Base-by-base conservation (phyloP, 2,888 invertebrate species). In the Monoplex corrugatus region DNA sequence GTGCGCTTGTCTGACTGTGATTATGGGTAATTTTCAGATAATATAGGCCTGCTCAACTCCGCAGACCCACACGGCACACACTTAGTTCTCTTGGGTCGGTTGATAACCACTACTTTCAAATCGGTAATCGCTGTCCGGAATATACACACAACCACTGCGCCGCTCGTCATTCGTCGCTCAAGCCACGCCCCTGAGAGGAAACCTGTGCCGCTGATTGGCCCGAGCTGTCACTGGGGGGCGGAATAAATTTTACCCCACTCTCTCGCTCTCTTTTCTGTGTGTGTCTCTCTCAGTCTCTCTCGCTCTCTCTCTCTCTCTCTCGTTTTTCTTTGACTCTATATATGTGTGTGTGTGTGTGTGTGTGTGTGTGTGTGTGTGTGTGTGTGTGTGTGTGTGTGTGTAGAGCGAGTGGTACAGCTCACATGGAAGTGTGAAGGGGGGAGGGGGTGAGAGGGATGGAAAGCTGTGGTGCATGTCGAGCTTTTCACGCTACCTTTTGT, bases 11-110 rank as follows among this genome's bases (percentile, higher is more conserved):
- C 63, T 89, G 87, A 68, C 84, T 86, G 85, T 91, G 93, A 93
- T 93, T 93, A 93, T 90, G 92, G 93, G 92, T 93, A 93, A 93
- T 93, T 93, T 93, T 89, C 91, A 92, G 93, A 93, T 93, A 93
- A 93, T 92, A 93, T 92, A 91, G 92, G 89, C 91, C 90, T 91
- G 91, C 91, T 91, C 91, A 90, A 90, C 90, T 92, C 92, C 91
- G 91, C 92, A 89, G 84, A 38, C 91, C 78, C 89, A 91, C 91
- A 82, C 87, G 63, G 87, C 86, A 89, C 87, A 88, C 89, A 89
- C 88, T 89, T 90, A 90, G 88, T 72, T 89, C 89, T 80, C 86
- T 28, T 83, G 82, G 83, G 78, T 86, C 89, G 84, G 83, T 38
- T 45, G 83, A 90, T 88, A 91, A 90, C 90, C 87, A 92, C 91